phyloP scores from a whole-genome alignment of 2,888 invertebrate species.

The Hylaea fasciaria region DNA sequence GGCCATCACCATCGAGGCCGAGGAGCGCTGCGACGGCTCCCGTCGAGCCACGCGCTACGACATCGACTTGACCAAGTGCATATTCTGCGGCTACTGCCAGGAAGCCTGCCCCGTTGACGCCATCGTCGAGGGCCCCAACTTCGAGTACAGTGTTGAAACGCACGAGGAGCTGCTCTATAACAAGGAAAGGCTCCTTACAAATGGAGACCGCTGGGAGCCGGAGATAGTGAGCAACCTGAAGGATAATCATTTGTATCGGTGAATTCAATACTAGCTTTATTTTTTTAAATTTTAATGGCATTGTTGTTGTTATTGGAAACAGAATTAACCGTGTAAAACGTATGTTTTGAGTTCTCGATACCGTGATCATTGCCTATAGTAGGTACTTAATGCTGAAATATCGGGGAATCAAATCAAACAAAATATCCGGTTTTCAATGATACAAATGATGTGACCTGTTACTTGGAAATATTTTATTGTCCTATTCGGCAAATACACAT shows the following conservation, averaged over 20 bases:
- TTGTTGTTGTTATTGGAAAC: too few species aligned
- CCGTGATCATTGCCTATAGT: too few species aligned
- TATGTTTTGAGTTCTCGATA: too few species aligned
- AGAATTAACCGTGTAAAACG: too few species aligned
- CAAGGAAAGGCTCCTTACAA: constrained; percentile 97
- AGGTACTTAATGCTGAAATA: too few species aligned
- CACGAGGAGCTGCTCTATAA: constrained; percentile 99
- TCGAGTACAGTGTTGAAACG: constrained; percentile 98
- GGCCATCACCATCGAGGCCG: constrained; percentile 99
- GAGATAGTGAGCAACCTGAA: constrained; percentile 97
- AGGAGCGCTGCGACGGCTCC: constrained; percentile 97
- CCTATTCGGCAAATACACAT: constrained; percentile 10
- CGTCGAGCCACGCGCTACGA: constrained; percentile 98
- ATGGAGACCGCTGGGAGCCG: constrained; percentile 99
- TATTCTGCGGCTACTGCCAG: constrained; percentile 99
- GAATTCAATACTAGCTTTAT: constrained; percentile 29
- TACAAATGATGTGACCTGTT: too few species aligned
- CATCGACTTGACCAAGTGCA: constrained; percentile 98
- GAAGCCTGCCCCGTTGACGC: constrained; percentile 99
- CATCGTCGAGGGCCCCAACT: constrained; percentile 99
- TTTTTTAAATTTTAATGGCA: too few species aligned
- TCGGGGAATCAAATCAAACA: too few species aligned
- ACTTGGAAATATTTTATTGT: constrained; percentile 24
- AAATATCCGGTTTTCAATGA: too few species aligned
- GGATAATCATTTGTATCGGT: constrained; percentile 75